A percentile compares a stretch with the other conserved stretches of the same genome.
These are phyloP conservation scores for Thamnophis elegans DNA, from an alignment of 2,797 vertebrate genomes.

Conservation along the genomic window DNA sequence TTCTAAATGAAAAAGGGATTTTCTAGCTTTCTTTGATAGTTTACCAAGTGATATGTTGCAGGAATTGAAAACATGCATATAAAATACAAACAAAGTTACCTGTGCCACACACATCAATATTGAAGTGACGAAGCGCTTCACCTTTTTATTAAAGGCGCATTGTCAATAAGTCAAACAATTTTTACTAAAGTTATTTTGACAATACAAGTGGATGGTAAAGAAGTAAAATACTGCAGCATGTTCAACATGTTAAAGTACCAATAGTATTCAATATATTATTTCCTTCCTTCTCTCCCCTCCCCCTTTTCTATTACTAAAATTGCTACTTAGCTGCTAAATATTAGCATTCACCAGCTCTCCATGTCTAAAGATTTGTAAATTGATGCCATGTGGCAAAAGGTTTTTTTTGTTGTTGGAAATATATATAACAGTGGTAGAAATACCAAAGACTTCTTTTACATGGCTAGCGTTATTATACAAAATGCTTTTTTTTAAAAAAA, in stretches of 20 bases:
- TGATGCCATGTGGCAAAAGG: background rate
- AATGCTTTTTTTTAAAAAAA: background rate
- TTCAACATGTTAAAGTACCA: slow-evolving; percentile 1
- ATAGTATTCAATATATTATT: background rate
- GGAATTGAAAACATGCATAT: background rate
- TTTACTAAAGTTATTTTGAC: slow-evolving; percentile 5
- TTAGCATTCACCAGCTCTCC: background rate
- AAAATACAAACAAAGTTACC: background rate
- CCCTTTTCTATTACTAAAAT: background rate
- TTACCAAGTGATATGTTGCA: background rate
- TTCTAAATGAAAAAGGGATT: background rate
- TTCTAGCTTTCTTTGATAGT: background rate
- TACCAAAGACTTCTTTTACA: background rate
- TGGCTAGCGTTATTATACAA: background rate
- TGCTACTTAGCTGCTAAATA: background rate
- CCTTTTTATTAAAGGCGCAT: slow-evolving; percentile 24
- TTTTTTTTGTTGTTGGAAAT: background rate
- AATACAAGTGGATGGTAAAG: slow-evolving; percentile 8
- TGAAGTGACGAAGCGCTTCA: background rate
- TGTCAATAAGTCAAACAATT: slow-evolving; percentile 8
- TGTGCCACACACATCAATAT: background rate
- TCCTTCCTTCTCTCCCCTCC: background rate
- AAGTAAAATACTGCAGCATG: background rate
- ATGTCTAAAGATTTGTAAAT: background rate
- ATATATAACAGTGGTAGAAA: background rate